Evolutionary conservation across 2,797 vertebrate species (phyloP).

Genomic region (Momotus momota): DNA sequence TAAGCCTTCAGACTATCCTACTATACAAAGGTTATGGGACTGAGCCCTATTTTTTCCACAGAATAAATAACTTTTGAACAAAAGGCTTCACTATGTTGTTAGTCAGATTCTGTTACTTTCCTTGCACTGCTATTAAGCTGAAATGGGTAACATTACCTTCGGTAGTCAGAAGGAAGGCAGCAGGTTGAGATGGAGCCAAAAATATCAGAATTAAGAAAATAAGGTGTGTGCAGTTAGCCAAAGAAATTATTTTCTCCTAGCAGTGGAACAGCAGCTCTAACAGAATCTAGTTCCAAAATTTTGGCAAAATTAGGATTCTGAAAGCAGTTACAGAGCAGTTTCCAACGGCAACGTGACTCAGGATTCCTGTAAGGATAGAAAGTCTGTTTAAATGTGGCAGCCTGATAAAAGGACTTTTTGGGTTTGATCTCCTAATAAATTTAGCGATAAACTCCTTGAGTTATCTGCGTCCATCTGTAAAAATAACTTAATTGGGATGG

Average conservation of each 20-base stretch:
- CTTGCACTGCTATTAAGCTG: neutral
- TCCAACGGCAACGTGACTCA: neutral
- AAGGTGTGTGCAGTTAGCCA: neutral
- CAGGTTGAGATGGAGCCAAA: constrained; percentile 3
- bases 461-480: neutral
- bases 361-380: neutral
- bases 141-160: neutral
- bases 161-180: neutral
- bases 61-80: constrained; percentile 53
- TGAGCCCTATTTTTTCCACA: constrained; percentile 19
- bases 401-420: neutral
- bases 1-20: constrained; percentile 38
- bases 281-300: neutral
- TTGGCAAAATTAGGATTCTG: neutral
- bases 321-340: neutral
- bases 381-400: neutral
- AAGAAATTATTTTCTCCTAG: constrained; percentile 49
- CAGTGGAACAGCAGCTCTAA: constrained; percentile 8
- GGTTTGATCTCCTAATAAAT: neutral
- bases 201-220: constrained; percentile 22
- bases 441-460: neutral
- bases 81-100: constrained; percentile 13
- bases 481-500: neutral
- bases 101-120: neutral
- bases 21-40: constrained; percentile 46